These are phyloP conservation scores for Aplysina aerophoba DNA, from an alignment of 37 sponge, comb jelly and placozoan species.

Conservation along the genomic window DNA sequence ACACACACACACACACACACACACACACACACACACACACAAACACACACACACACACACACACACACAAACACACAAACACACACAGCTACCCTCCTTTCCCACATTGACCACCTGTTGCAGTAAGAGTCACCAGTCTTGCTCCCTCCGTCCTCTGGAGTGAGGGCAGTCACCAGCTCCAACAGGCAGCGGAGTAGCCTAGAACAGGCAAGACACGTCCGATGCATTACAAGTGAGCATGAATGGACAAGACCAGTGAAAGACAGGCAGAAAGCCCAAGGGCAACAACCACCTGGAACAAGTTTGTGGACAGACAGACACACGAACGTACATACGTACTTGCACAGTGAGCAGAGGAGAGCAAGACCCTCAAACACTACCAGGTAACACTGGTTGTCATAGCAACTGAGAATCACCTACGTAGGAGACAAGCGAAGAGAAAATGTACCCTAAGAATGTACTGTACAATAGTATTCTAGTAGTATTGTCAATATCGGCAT, in stretches of 20 bases:
- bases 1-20: too few species aligned
- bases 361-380: slow-evolving; percentile 78
- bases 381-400: slow-evolving; percentile 78
- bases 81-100: neutral
- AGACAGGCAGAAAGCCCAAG: too few species aligned
- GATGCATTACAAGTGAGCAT: too few species aligned
- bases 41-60: slow-evolving; percentile 19
- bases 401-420: slow-evolving; percentile 45
- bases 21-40: too few species aligned
- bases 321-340: too few species aligned
- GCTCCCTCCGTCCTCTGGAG: neutral
- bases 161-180: neutral
- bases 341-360: slow-evolving; percentile 50
- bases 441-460: neutral
- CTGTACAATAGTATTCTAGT: neutral
- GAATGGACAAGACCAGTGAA: too few species aligned
- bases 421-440: neutral
- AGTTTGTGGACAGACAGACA: too few species aligned
- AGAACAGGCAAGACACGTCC: neutral
- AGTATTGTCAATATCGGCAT: neutral
- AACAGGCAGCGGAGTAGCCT: neutral
- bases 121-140: neutral
- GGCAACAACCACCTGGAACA: too few species aligned
- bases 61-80: slow-evolving; percentile 3
- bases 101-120: neutral